These are phyloP conservation scores for Helicolenus hilgendorfi DNA, from an alignment of 2,797 vertebrate species.

Conservation along the genomic window DNA sequence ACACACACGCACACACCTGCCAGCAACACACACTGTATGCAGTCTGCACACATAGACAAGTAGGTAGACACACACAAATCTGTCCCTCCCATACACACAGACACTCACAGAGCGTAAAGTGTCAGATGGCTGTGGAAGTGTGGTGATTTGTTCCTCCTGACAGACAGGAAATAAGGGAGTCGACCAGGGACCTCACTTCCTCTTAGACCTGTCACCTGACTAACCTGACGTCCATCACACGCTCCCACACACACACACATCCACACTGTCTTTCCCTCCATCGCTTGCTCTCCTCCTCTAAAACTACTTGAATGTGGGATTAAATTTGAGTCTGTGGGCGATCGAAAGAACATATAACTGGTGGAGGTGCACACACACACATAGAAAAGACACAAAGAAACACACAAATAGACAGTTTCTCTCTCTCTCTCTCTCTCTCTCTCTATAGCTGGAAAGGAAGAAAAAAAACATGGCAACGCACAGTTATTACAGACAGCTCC, in stretches of 20 bases:
- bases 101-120: slow-evolving; percentile 12
- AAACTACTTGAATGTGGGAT: slow-evolving; percentile 16
- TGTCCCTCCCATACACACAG: slow-evolving; percentile 11
- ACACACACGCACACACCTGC: slow-evolving; percentile 19
- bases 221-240: slow-evolving; percentile 75
- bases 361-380: background rate
- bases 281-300: background rate
- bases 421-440: background rate
- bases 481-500: slow-evolving; percentile 24
- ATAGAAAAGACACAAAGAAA: background rate
- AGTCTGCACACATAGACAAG: slow-evolving; percentile 32
- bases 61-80: slow-evolving; percentile 2
- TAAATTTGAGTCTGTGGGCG: slow-evolving; percentile 41
- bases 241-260: slow-evolving; percentile 13
- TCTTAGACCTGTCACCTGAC: slow-evolving; percentile 71
- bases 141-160: slow-evolving; percentile 78
- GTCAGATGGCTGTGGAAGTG: slow-evolving; percentile 58
- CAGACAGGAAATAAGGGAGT: slow-evolving; percentile 83
- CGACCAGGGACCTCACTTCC: slow-evolving; percentile 76
- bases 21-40: slow-evolving; percentile 28
- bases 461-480: background rate
- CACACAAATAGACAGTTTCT: background rate
- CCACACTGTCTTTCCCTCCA: background rate
- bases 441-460: background rate
- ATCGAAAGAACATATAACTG: slow-evolving; percentile 1